Base-by-base conservation (phyloP, 2,888 invertebrate genomes). In the Pheosia gnoma region DNA sequence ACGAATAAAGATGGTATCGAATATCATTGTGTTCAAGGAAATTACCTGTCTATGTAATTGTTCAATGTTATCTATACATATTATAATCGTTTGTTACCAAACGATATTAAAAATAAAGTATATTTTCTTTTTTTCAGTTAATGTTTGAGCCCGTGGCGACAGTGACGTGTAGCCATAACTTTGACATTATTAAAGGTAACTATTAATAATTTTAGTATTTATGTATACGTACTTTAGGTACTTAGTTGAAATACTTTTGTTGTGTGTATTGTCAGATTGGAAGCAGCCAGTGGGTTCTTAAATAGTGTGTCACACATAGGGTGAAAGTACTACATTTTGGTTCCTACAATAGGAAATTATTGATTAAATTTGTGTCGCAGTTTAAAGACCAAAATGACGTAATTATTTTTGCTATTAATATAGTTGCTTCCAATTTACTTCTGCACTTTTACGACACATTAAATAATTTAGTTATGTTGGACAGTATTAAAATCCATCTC, bases 71-170 rank as follows among this genome's bases (percentile, higher is more conserved):
- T n/a, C 51, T 25, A 25, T 49, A 47, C 47, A 2, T 39, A 8
- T 43, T 10, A 43, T 49, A 49, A 13, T 13, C 49, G 49, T 47
- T 10, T 47, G 10, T 0, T 25, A 25, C 25, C 25, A 25, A 25
- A 25, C 11, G n/a, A 47, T 47, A n/a, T 6, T 41, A 43, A 43
- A 43, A 53, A 38, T 5, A 11, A 56, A 52, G 7, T 57, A 43
- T 60, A 1, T 62, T 73, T 65, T 73, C 71, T 71, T 70, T 73
- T 60, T 90, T 89, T 63, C 87, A 90, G 89, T 90, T 91, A 83
- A 90, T 90, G 89, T 86, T 87, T 76, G 87, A 86, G 71, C 77
- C 84, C 72, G 81, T 78, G 72, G 76, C 82, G 59, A 78, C 81
- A 65, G 83, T 80, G 72, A 77, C 85, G 71, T 57, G 78, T 57